Evolutionary conservation across 1,140 invertebrate species (phyloP).

Genomic region (Muscidifurax raptorellus): DNA sequence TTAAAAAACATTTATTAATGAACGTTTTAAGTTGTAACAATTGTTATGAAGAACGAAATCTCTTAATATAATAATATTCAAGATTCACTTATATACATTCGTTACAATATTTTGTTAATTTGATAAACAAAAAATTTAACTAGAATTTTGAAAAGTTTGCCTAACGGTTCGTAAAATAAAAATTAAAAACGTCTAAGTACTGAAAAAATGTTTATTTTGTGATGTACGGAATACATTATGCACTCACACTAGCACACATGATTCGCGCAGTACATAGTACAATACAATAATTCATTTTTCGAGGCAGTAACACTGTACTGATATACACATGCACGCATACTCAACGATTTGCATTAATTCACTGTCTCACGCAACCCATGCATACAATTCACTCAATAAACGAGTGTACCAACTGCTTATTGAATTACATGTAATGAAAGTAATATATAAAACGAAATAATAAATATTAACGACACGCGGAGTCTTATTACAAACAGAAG

Average conservation of each 20-base stretch:
- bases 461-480: constrained; percentile 68
- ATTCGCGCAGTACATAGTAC: constrained; percentile 70
- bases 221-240: constrained; percentile 41
- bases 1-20: constrained; percentile 50
- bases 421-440: constrained; percentile 64
- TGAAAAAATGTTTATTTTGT: constrained; percentile 51
- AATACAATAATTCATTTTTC: constrained; percentile 63
- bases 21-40: constrained; percentile 40
- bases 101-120: constrained; percentile 30
- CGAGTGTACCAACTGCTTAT: constrained; percentile 59
- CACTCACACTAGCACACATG: constrained; percentile 63
- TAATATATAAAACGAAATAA: constrained; percentile 72
- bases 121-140: constrained; percentile 21
- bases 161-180: constrained; percentile 21
- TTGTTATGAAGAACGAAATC: constrained; percentile 41
- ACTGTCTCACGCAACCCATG: constrained; percentile 50
- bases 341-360: constrained; percentile 50
- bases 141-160: not conserved
- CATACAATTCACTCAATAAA: constrained; percentile 54
- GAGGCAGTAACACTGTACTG: constrained; percentile 59
- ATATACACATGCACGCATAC: constrained; percentile 44
- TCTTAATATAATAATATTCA: constrained; percentile 36
- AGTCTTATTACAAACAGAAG: constrained; percentile 54
- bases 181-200: constrained; percentile 27
- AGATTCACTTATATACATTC: constrained; percentile 43